Conservation (phyloP, 2,888 invertebrate genomes). For the Tetheella fluctuosa region DNA sequence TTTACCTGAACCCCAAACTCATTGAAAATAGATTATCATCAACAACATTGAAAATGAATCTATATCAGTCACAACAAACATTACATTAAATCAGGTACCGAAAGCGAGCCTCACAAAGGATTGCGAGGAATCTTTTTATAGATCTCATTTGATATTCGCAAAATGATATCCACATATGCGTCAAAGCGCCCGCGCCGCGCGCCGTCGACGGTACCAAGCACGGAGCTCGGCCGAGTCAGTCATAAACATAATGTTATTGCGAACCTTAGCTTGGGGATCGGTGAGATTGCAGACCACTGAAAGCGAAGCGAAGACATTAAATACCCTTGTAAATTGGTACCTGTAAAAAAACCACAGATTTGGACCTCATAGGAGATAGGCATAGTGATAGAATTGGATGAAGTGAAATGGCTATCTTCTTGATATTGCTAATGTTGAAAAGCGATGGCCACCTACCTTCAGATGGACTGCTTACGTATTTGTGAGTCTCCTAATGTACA, state of each 20-base stretch:
- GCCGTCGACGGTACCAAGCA: slow-evolving; percentile 32
- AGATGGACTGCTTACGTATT: no score
- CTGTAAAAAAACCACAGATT: no score
- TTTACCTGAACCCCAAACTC: no score
- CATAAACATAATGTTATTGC: slow-evolving; percentile 32
- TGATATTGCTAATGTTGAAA: no score
- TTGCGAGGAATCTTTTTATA: slow-evolving; percentile 1
- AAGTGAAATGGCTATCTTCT: no score
- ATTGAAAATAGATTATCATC: no score
- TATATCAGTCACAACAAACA: neutral
- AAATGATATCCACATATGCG: neutral
- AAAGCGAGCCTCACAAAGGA: neutral
- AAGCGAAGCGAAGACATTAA: neutral
- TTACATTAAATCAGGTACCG: neutral
- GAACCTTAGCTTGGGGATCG: neutral
- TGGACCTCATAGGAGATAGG: no score
- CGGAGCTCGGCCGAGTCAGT: slow-evolving; percentile 21
- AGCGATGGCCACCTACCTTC: no score
- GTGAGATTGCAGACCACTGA: neutral
- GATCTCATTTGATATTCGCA: slow-evolving; percentile 2
- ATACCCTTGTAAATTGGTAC: neutral
- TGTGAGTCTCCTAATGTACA: no score
- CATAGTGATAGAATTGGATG: no score
- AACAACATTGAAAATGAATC: neutral
- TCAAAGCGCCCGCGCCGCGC: neutral